These are phyloP conservation scores for Pseudochirops corinnae DNA, from an alignment of 2,797 vertebrate species.

Conservation along the genomic window DNA sequence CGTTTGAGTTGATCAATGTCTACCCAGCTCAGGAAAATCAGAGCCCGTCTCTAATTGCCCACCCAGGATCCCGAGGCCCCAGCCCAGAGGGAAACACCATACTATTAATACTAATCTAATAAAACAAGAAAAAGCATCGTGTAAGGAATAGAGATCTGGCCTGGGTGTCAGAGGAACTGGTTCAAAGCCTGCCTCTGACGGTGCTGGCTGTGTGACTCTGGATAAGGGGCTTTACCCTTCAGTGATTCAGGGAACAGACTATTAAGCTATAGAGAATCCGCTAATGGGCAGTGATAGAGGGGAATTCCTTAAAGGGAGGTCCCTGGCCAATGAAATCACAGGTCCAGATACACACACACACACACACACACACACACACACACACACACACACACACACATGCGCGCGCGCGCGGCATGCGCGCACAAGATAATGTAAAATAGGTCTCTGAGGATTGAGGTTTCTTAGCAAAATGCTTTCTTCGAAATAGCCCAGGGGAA, in stretches of 20 bases:
- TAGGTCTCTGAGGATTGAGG: not conserved
- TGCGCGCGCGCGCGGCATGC: no score
- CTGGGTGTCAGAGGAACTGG: not conserved
- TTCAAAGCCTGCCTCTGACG: not conserved
- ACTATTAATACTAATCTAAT: not conserved
- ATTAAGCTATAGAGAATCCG: not conserved
- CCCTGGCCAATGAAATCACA: not conserved
- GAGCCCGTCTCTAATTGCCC: not conserved
- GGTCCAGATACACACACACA: not conserved
- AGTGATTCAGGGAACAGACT: not conserved
- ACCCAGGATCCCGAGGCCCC: not conserved
- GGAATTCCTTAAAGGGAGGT: not conserved
- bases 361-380: not conserved
- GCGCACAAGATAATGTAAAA: not conserved
- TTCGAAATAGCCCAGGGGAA: not conserved
- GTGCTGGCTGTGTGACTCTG: not conserved
- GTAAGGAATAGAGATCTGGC: not conserved
- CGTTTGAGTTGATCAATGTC: conserved; percentile 98
- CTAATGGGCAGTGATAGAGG: not conserved
- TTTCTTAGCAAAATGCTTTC: not conserved
- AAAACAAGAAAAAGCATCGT: not conserved
- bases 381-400: no score
- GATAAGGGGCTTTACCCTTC: not conserved
- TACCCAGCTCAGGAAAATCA: conserved; percentile 86
- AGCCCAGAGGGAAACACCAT: not conserved